Base-by-base conservation (phyloP, 1,140 invertebrate genomes). In the Oppia nitens region DNA sequence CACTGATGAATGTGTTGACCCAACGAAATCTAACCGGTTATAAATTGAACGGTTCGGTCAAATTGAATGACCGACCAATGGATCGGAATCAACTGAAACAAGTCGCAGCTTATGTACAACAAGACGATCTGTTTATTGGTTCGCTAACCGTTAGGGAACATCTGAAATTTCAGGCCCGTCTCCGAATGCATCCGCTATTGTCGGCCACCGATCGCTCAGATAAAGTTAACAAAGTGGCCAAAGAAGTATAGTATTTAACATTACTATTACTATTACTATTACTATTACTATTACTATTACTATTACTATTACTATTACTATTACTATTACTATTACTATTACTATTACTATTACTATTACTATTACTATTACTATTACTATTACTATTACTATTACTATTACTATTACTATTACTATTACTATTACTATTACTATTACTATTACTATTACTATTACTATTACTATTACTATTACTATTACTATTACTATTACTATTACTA, bases 111-210 rank as follows among this genome's bases (percentile, higher is more conserved):
- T 97, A 96, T 66, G 90, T 97, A 0, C 90, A 96, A 69, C 93
- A 97, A 71, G 83, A 90, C 62, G 89, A 94, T 71, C 71, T 93
- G n/a, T 94, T 95, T 69, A 84, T 94, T 60, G 87, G 85, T 1
- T 88, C 85, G 0, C 73, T 95, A 20, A 93, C 89, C 0, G 88
- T 92, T 1, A 76, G 76, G 55, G 91, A 95, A 67, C 90, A 94
- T 72, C 76, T 95, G 3, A 76, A 82, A 14, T 94, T 94, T 68
- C 90, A 90, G 84, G n/a, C n/a, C n/a, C n/a, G n/a, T n/a, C n/a
- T n/a, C n/a, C n/a, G n/a, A n/a, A n/a, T n/a, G n/a, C n/a, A 87
- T 88, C 71, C 57, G 75, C 71, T 3, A 82, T 51, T 80, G 93
- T 61, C 78, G 81, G 0, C 82, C 84, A 69, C 75, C 12, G 80